Evolutionary conservation across 2,888 invertebrate genomes (phyloP).

Genomic region (Tolmerus cingulatus): DNA sequence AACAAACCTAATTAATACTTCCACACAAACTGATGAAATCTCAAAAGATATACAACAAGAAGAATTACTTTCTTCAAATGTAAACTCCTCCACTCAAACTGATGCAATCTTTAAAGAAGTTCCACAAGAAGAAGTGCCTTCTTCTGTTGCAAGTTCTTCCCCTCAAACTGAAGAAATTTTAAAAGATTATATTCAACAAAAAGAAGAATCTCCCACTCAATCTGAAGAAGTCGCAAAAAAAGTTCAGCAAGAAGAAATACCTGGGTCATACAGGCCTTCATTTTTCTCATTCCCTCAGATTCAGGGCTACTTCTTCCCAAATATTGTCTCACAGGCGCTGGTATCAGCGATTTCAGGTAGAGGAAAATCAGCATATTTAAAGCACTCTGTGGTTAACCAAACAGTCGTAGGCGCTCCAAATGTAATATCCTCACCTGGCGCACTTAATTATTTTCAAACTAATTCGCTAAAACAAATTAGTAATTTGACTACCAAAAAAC

Average conservation of each 20-base stretch:
- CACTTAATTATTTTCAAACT: background rate
- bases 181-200: background rate
- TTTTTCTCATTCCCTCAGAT: constrained; percentile 14
- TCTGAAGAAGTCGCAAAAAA: background rate
- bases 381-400: constrained; percentile 17
- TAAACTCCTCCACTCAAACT: background rate
- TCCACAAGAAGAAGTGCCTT: background rate
- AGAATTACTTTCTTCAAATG: background rate
- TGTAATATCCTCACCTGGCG: background rate
- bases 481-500: background rate
- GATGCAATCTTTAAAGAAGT: background rate
- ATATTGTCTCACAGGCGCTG: constrained; percentile 48
- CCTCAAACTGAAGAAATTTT: background rate
- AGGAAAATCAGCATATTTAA: background rate
- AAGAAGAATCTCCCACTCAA: background rate
- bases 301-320: constrained; percentile 48
- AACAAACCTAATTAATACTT: background rate
- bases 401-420: background rate
- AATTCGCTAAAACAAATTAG: background rate
- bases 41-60: background rate
- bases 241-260: background rate
- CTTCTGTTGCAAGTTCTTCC: background rate
- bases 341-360: constrained; percentile 49
- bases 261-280: background rate
- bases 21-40: background rate